Conservation (phyloP, 1,140 invertebrate genomes). For the Drosophila kohkoa region DNA sequence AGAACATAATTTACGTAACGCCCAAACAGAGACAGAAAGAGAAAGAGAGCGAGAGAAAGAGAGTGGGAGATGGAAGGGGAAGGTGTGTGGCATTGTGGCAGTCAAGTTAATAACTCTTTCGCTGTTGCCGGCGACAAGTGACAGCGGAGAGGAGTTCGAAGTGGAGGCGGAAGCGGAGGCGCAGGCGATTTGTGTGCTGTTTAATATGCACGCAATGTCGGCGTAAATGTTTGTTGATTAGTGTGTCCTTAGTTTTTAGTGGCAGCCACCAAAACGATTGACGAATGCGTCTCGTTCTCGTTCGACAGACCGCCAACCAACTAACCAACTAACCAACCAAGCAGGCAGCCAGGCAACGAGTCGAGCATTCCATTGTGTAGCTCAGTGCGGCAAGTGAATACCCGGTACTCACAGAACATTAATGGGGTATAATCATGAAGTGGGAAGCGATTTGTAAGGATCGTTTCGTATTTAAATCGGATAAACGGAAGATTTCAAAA, state of each 20-base stretch:
- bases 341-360: background rate
- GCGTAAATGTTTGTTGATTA: constrained; percentile 83
- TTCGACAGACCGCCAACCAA: constrained; percentile 30
- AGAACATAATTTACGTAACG: constrained; percentile 78
- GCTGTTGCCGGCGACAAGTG: constrained; percentile 37
- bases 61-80: background rate
- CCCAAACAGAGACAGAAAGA: constrained; percentile 23
- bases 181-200: constrained; percentile 45
- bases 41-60: constrained; percentile 2
- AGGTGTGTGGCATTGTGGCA: constrained; percentile 43
- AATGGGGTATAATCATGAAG: too few species aligned
- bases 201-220: constrained; percentile 83
- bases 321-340: too few species aligned
- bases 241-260: constrained; percentile 82
- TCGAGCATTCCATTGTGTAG: background rate
- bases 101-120: constrained; percentile 79
- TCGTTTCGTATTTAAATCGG: too few species aligned
- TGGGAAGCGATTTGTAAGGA: too few species aligned
- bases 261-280: constrained; percentile 55
- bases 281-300: constrained; percentile 73
- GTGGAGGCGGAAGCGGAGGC: background rate
- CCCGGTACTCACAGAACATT: too few species aligned
- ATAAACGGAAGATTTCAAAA: too few species aligned
- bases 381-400: too few species aligned
- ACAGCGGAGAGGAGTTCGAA: background rate